Base-by-base conservation (phyloP, 1,140 invertebrate species). In the Bombus haemorrhoidalis region DNA sequence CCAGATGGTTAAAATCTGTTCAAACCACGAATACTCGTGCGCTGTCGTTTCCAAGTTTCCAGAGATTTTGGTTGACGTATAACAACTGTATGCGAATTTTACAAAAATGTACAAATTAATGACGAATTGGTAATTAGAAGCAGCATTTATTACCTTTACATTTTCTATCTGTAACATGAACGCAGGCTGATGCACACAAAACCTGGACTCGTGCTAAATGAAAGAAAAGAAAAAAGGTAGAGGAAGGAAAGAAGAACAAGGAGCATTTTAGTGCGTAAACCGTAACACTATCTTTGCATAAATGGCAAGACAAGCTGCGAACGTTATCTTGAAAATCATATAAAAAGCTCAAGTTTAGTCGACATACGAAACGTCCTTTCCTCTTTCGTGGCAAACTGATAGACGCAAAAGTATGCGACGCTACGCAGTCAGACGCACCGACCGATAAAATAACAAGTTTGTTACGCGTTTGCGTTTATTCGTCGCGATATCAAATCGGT, bases 281-380 rank as follows among this genome's bases (percentile, higher is more conserved):
- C 41, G 25, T 15, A 71, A 68, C 6, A 22, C 22, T 81, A 71
- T 81, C 79, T 41, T 41, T 41, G 47, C 53, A 82, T 76, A 89
- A 92, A 88, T 86, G 90, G 91, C 91, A 90, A 91, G 34, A 71
- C 68, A 71, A 28, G 68, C 34, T 39, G 37, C 68, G 85, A 86
- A 91, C 86, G 86, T 85, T 90, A 92, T 93, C 89, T 91, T 78
- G 43, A 78, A 71, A 91, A 83, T 89, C 72, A 64, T 86, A 53
- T 69, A 69, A 43, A 66, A 68, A 76, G 91, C 91, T 93, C 86
- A 84, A 85, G 90, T 92, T 92, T 91, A 81, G 73, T 73, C 81
- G 91, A 90, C 92, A 93, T 75, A 87, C 85, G 92, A 93, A 91
- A 88, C 92, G 87, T 91, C 76, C 74, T 91, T 92, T 93, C 91